Evolutionary conservation across 2,888 invertebrate genomes (phyloP).

Genomic region (Gibbula magus): DNA sequence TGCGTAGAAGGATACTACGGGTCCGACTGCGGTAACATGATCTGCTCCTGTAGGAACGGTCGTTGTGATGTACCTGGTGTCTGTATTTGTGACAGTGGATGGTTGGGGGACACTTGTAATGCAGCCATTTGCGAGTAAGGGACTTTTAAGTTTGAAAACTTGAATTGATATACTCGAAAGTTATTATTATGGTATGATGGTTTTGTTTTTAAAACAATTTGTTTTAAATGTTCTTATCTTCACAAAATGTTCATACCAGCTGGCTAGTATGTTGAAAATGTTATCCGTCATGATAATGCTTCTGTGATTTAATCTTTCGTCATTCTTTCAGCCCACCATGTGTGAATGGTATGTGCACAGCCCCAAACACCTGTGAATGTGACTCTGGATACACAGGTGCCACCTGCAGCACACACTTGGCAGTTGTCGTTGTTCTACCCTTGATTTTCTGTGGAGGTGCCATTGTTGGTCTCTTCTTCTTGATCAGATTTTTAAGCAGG

Average conservation of each 20-base stretch:
- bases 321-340: conserved; percentile 35
- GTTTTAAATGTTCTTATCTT: too few species aligned
- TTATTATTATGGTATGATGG: too few species aligned
- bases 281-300: background rate
- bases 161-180: too few species aligned
- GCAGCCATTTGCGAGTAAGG: conserved; percentile 47
- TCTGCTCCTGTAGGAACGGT: conserved; percentile 47
- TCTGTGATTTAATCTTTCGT: too few species aligned
- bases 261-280: background rate
- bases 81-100: conserved; percentile 48
- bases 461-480: conserved; percentile 34
- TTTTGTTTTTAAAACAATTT: too few species aligned
- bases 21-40: conserved; percentile 36
- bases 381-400: conserved; percentile 42
- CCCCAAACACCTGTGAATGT: conserved; percentile 49
- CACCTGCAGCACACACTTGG: conserved; percentile 35
- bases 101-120: conserved; percentile 42
- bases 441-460: conserved; percentile 31
- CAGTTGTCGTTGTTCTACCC: conserved; percentile 39
- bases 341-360: conserved; percentile 45
- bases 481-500: conserved; percentile 8
- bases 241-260: too few species aligned
- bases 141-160: background rate
- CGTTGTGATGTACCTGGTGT: conserved; percentile 38
- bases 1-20: conserved; percentile 45